Percentiles rank a stretch among this genome's conserved stretches.
These are phyloP conservation scores for Merops nubicus DNA, from an alignment of 2,113 vertebrate genomes.

Conservation along the genomic window DNA sequence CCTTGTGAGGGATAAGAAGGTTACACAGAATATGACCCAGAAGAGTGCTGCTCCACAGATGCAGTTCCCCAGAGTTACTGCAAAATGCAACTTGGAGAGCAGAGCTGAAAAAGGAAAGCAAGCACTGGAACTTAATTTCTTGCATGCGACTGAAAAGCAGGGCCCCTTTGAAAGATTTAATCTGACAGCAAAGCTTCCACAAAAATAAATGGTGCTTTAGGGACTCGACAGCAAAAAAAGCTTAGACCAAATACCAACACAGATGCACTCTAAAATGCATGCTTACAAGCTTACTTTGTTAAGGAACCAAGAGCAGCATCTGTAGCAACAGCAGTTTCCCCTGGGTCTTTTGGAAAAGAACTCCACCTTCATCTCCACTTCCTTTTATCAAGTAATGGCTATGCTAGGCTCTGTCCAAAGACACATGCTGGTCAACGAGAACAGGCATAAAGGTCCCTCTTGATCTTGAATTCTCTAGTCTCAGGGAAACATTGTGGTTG, in stretches of 20 bases:
- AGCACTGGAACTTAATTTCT: not conserved
- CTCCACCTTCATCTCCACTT: not conserved
- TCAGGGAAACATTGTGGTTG: not conserved
- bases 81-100: not conserved
- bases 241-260: not conserved
- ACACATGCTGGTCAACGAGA: not conserved
- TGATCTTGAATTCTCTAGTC: not conserved
- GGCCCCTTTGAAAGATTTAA: not conserved
- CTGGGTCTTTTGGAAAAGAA: not conserved
- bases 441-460: not conserved
- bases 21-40: not conserved
- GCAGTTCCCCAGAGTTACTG: not conserved
- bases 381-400: not conserved
- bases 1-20: not conserved
- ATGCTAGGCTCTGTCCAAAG: not conserved
- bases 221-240: not conserved
- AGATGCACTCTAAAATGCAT: not conserved
- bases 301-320: not conserved
- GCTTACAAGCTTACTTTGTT: not conserved
- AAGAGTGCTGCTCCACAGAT: not conserved
- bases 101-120: not conserved
- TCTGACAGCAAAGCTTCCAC: not conserved
- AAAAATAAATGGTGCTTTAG: not conserved
- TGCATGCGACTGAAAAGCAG: not conserved
- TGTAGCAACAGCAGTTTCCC: not conserved